Base-by-base conservation (phyloP, 2,888 invertebrate genomes). In the Noctuana brunneofusca region DNA sequence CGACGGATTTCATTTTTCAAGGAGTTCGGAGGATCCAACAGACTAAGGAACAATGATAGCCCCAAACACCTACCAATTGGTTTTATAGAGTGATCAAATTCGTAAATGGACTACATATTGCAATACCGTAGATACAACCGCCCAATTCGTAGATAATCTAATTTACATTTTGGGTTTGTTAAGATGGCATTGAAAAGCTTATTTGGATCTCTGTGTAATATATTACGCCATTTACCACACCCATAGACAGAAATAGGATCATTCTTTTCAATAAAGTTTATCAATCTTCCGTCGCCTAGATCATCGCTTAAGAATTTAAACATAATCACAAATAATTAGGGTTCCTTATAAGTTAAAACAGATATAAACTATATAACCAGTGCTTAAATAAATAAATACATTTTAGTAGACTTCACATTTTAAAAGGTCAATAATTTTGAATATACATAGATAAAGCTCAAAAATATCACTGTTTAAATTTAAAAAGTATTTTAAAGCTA, bases 41-140 rank as follows among this genome's bases (percentile, higher is more conserved):
- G 71, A 66, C 72, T 74, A 75, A 76, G 76, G 76, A 74, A 76
- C 75, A 89, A 86, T 89, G 86, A 76, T 83, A 79, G 71, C 66
- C 69, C 69, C 65, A 67, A 69, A 70, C 63, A 75, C 68, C 73
- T 68, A 76, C 72, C 81, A 70, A 72, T 76, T 78, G 82, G 84
- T 83, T 89, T 84, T 90, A 90, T 89, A 90, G 80, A 79, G 75
- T 71, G 77, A 75, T 79, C 78, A 79, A 83, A 79, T 74, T 80
- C 85, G 66, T 80, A 88, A 84, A 84, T 86, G 81, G 85, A 83
- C 80, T 84, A 88, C 85, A 83, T 83, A 87, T 84, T 83, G 76
- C 83, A 81, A 79, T 76, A 84, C 55, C 41, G n/a, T 48, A 22
- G 49, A 85, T 77, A 77, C 75, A 74, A 79, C 71, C 71, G 71